Evolutionary conservation across 2,113 vertebrate genomes (phyloP).

Genomic region (Ivindomyrus marchei): DNA sequence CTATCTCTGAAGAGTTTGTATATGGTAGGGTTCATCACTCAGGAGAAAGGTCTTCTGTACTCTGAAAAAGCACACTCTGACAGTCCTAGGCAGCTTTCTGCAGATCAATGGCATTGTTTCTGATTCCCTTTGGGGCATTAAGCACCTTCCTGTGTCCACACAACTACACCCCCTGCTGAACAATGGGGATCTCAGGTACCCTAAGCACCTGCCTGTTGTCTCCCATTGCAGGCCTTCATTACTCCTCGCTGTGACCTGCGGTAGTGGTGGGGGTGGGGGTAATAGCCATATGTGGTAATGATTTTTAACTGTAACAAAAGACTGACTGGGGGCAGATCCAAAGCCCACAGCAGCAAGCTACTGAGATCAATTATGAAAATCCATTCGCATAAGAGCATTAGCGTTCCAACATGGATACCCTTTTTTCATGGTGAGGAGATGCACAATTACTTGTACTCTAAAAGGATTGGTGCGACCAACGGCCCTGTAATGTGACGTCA

Average conservation of each 20-base stretch:
- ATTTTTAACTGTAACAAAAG: not conserved
- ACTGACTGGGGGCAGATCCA: not conserved
- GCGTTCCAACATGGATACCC: not conserved
- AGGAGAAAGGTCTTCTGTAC: not conserved
- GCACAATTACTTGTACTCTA: not conserved
- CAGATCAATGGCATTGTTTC: not conserved
- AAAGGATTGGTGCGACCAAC: not conserved
- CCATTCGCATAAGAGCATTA: conserved; percentile 6
- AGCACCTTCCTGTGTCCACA: not conserved
- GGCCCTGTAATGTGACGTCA: not conserved
- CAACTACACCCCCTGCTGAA: not conserved
- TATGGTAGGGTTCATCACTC: not conserved
- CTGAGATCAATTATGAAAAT: conserved; percentile 2
- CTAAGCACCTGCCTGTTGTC: not conserved
- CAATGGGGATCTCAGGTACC: conserved; percentile 4
- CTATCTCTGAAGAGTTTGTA: not conserved
- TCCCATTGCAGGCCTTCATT: not conserved
- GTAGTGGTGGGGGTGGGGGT: not conserved
- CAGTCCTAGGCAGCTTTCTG: not conserved
- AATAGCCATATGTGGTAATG: not conserved
- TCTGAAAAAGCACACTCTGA: not conserved
- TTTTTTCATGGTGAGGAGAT: not conserved
- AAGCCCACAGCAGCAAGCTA: not conserved
- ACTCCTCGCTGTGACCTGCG: not conserved
- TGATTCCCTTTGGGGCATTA: not conserved